Evolutionary conservation across 2,888 invertebrate genomes (phyloP), one percentile per base, ranked within the genome.

Genomic region (Caenorhabditis virilis): DNA sequence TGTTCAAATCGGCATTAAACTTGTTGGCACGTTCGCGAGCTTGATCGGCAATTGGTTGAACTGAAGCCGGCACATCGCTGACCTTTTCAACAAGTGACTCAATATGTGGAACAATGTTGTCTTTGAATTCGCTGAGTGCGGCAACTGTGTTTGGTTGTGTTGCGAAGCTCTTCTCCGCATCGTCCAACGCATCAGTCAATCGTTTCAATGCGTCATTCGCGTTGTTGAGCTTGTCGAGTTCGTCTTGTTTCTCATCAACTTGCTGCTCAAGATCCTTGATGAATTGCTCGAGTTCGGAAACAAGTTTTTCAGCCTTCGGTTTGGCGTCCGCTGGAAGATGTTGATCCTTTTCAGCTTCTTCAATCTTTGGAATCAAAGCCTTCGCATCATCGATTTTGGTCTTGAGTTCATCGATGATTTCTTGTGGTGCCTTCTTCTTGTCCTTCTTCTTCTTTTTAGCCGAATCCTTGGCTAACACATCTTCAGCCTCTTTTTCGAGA

Each of bases 361-460:
- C 65, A 42, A 61, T 45, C 45, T 47, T 50, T 30, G 61, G 51
- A 61, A 61, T 55, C 30, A 61, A 42, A 22, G 46, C 43, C 30
- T 61, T 55, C 26, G 55, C 61, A 38, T 61, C 61, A 35, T 16
- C 45, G 30, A 48, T 47, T 41, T 61, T 61, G 33, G 30, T 51
- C 7, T 33, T 39, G 42, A 61, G 45, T 35, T 61, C 61, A 35
- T 61, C 61, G 38, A 61, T 53, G 30, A 46, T 39, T 50, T 50
- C 52, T 36, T 48, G 51, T 46, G 62, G 47, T 15, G 41, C 22
- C 55, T 58, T 59, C 60, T 68, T 68, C 60, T 56, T 60, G 53
- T 64, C 58, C 61, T 69, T 69, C 64, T 64, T 64, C 38, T 57
- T 52, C 67, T 61, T 61, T 33, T 62, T 58, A 47, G 53, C 55